These are phyloP conservation scores for Engystomops pustulosus DNA, from an alignment of 2,113 vertebrate species.

Conservation along the genomic window DNA sequence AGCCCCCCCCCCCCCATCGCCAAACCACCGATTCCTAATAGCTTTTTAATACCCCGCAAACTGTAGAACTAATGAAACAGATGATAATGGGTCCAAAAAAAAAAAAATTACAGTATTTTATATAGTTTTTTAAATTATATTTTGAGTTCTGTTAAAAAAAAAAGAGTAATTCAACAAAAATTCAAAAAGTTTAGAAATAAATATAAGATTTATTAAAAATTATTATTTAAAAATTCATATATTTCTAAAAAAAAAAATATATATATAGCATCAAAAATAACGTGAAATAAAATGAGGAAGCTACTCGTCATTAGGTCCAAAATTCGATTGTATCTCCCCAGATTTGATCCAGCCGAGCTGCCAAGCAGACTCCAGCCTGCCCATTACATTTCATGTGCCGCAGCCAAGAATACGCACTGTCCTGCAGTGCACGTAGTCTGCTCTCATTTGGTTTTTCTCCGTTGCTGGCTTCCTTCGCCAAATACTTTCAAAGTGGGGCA, in stretches of 20 bases:
- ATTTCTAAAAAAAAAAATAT: not conserved
- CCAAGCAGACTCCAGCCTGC: constrained; percentile 66
- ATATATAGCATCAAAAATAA: no score
- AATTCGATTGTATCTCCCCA: constrained; percentile 62
- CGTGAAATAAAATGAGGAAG: constrained; percentile 62
- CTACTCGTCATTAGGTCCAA: constrained; percentile 62
- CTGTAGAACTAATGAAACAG: not conserved
- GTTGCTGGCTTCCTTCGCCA: constrained; percentile 62
- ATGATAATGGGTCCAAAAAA: not conserved
- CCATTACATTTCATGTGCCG: constrained; percentile 63
- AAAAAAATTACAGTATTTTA: no score
- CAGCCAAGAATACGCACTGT: constrained; percentile 63
- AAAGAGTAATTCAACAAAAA: no score
- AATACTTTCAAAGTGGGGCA: constrained; percentile 65
- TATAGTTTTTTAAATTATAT: no score
- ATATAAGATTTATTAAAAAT: no score
- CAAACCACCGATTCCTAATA: not conserved
- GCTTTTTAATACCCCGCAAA: not conserved
- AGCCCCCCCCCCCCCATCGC: not conserved
- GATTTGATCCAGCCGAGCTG: constrained; percentile 64
- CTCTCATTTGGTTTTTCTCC: constrained; percentile 68
- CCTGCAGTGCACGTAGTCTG: constrained; percentile 64
- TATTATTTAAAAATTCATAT: no score
- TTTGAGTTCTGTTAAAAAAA: not conserved
- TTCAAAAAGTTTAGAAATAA: constrained; percentile 19